A percentile compares a stretch with the other conserved stretches of the same genome.
phyloP scores from a whole-genome alignment of 2,113 vertebrate species.

The Morone saxatilis region DNA sequence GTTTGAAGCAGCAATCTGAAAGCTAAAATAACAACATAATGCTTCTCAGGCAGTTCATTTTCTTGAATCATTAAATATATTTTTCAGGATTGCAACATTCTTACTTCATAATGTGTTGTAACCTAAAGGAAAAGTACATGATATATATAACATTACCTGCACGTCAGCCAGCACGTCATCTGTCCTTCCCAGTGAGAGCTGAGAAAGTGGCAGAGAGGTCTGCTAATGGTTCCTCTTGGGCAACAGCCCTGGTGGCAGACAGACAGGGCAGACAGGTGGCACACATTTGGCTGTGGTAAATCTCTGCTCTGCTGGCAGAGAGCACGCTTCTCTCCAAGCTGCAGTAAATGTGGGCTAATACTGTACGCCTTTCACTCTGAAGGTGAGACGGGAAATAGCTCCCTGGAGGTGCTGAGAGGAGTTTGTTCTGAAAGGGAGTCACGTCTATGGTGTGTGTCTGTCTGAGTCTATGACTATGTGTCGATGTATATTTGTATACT shows the following conservation, averaged over 20 bases:
- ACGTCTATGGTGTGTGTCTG: slow-evolving; percentile 8
- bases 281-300: slow-evolving; percentile 65
- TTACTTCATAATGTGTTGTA: background rate
- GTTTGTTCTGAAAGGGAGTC: slow-evolving; percentile 15
- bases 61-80: slow-evolving; percentile 3
- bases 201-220: slow-evolving; percentile 46
- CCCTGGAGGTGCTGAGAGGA: slow-evolving; percentile 12
- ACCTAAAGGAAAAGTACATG: background rate
- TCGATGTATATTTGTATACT: background rate
- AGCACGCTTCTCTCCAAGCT: slow-evolving; percentile 45
- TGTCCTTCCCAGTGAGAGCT: slow-evolving; percentile 35
- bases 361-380: slow-evolving; percentile 57
- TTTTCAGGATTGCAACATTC: background rate
- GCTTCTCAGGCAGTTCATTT: slow-evolving; percentile 7
- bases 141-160: slow-evolving; percentile 24
- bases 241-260: slow-evolving; percentile 44
- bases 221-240: slow-evolving; percentile 51
- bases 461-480: slow-evolving; percentile 7
- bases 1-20: slow-evolving; percentile 6
- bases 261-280: slow-evolving; percentile 72
- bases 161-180: slow-evolving; percentile 25
- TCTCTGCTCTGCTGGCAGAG: slow-evolving; percentile 57
- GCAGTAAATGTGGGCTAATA: slow-evolving; percentile 69
- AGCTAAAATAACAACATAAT: slow-evolving; percentile 49
- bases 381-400: slow-evolving; percentile 45